A percentile compares a stretch with the other conserved stretches of the same genome.
Conservation (phyloP, 2,797 vertebrate genomes). For the Acanthurus leucopareius region DNA sequence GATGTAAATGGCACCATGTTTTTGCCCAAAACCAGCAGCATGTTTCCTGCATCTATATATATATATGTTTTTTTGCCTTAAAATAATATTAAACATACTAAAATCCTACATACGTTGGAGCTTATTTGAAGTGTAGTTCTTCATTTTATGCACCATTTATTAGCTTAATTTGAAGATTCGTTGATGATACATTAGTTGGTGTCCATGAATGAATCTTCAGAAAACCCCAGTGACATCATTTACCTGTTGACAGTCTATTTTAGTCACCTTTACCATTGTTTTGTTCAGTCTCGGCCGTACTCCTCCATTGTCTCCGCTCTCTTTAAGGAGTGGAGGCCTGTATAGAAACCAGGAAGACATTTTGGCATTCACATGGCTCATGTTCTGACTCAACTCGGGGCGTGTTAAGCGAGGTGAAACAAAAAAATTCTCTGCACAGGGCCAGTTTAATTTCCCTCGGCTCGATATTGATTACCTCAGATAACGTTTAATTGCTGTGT, state of each 20-base stretch:
- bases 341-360: constrained; percentile 18
- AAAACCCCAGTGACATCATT: not conserved
- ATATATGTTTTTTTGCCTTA: too few relatives aligned
- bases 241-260: not conserved
- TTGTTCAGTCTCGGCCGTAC: not conserved
- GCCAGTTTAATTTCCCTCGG: not conserved
- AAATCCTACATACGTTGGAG: not conserved
- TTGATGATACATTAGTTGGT: not conserved
- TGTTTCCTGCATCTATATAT: too few relatives aligned
- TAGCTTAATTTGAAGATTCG: not conserved
- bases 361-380: constrained; percentile 2
- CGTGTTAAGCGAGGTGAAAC: constrained; percentile 28
- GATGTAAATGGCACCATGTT: too few relatives aligned
- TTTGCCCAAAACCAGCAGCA: too few relatives aligned
- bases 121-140: not conserved
- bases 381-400: constrained; percentile 26
- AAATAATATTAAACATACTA: not conserved
- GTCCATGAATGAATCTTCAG: not conserved
- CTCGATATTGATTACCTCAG: not conserved
- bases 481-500: not conserved
- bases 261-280: not conserved
- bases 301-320: not conserved
- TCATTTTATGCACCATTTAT: not conserved
- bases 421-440: not conserved
- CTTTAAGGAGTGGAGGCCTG: constrained; percentile 26